Base-by-base conservation (phyloP, 1,140 invertebrate genomes). In the Caenorhabditis inopinata region DNA sequence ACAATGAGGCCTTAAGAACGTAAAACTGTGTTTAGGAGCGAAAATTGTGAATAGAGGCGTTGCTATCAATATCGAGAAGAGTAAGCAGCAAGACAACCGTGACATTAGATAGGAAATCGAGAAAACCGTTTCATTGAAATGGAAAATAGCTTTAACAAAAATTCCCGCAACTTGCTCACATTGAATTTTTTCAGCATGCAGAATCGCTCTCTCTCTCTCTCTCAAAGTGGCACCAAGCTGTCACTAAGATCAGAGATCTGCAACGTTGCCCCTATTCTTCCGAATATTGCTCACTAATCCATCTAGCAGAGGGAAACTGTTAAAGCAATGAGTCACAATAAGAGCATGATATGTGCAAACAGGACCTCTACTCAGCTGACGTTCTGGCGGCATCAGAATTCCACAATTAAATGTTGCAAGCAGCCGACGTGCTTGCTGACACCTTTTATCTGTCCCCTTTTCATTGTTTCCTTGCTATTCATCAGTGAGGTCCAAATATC, bases 1-100 rank as follows among this genome's bases (percentile, higher is more conserved):
- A 68, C 58, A 68, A 68, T 68, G 32, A 38, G 58, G 38, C 58
- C 58, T 68, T 68, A 68, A 68, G 58, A 68, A 32, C 58, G 58
- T 68, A 68, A 68, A 38, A 68, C 21, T 68, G 58, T 68, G 29
- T 42, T 68, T 68, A 68, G 58, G n/a, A 68, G 32, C 58, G 25
- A 58, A 29, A n/a, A 51, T 16, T 58, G 27, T 6, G 51, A 58
- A 58, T 58, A 58, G 16, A 29, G 51, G 27, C 11, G 32, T 32
- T 58, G 51, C 14, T 58, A 58, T 42, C 23, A n/a, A 21, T 23
- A 58, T 58, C 16, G 25, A 1, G 0, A 32, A 58, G 51, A 58
- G 51, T 29, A 58, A 58, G 51, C 7, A 51, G 48, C 48, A 51
- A 23, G 11, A 12, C 25, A 21, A 58, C 25, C 12, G 32, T 68